These are phyloP conservation scores for Cephus spinipes DNA, from an alignment of 2,888 invertebrate species.

Conservation along the genomic window DNA sequence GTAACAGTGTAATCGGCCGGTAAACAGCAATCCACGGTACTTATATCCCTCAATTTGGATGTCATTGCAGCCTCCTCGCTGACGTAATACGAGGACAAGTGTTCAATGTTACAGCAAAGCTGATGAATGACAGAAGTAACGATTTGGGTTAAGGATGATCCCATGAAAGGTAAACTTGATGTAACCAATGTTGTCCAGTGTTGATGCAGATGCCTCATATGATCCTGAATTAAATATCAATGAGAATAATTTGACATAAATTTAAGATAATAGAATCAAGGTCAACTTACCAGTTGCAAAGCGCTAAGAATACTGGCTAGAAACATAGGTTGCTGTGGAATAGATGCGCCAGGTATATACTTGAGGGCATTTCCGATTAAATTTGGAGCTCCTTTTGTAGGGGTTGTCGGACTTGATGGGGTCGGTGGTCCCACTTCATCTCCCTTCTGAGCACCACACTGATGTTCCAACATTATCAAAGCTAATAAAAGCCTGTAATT, in stretches of 20 bases:
- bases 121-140: slow-evolving; percentile 84
- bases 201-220: slow-evolving; percentile 80
- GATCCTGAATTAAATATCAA: slow-evolving; percentile 66
- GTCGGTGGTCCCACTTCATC: slow-evolving; percentile 57
- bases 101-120: slow-evolving; percentile 82
- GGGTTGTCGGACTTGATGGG: slow-evolving; percentile 46
- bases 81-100: slow-evolving; percentile 63
- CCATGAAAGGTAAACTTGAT: slow-evolving; percentile 83
- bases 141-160: slow-evolving; percentile 80
- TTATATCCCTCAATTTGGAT: slow-evolving; percentile 52
- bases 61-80: slow-evolving; percentile 44
- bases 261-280: neutral
- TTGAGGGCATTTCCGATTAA: slow-evolving; percentile 66
- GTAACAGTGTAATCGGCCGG: slow-evolving; percentile 85
- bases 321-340: slow-evolving; percentile 87
- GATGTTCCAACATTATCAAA: slow-evolving; percentile 81
- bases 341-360: slow-evolving; percentile 74
- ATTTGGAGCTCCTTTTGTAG: slow-evolving; percentile 50
- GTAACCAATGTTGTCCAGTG: slow-evolving; percentile 87
- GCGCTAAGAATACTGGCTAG: slow-evolving; percentile 83
- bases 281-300: slow-evolving; percentile 69
- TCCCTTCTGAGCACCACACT: slow-evolving; percentile 71
- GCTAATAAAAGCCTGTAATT: slow-evolving; percentile 73
- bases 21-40: slow-evolving; percentile 67
- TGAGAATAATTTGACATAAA: slow-evolving; percentile 8